phyloP scores from a whole-genome alignment of 2,888 invertebrate species.

The Pandemis cinnamomeana region DNA sequence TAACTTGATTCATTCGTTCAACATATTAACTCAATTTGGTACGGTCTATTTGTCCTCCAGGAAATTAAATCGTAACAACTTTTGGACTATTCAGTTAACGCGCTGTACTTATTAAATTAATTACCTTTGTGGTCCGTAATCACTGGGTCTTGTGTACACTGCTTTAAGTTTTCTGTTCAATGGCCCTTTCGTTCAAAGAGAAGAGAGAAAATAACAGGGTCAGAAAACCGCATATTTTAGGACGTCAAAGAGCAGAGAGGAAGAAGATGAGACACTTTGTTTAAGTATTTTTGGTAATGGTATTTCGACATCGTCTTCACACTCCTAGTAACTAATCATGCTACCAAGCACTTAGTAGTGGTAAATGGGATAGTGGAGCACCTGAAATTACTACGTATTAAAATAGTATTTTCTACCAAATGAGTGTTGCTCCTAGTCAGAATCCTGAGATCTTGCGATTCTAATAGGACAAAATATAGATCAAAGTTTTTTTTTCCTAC shows the following conservation, averaged over 20 bases:
- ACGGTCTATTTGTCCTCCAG: conserved; percentile 27
- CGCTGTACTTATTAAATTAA: conserved; percentile 28
- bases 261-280: conserved; percentile 17
- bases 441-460: too few species aligned
- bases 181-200: conserved; percentile 33
- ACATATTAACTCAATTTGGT: conserved; percentile 21
- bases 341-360: too few species aligned
- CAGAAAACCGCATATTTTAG: conserved; percentile 36
- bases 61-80: conserved; percentile 31
- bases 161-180: conserved; percentile 34
- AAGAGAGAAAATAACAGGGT: conserved; percentile 22
- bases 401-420: too few species aligned
- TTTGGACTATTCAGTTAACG: conserved; percentile 34
- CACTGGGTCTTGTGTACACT: conserved; percentile 17
- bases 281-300: too few species aligned
- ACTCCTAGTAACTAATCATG: too few species aligned
- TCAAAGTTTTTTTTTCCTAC: too few species aligned
- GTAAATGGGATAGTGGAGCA: too few species aligned
- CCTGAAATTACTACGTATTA: too few species aligned
- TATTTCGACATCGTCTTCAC: too few species aligned
- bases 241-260: background rate
- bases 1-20: conserved; percentile 13
- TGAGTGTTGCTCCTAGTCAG: too few species aligned
- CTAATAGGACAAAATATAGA: too few species aligned
- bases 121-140: conserved; percentile 23